Base-by-base conservation (phyloP, 1,140 invertebrate species). In the Drosophila ohnishii region DNA sequence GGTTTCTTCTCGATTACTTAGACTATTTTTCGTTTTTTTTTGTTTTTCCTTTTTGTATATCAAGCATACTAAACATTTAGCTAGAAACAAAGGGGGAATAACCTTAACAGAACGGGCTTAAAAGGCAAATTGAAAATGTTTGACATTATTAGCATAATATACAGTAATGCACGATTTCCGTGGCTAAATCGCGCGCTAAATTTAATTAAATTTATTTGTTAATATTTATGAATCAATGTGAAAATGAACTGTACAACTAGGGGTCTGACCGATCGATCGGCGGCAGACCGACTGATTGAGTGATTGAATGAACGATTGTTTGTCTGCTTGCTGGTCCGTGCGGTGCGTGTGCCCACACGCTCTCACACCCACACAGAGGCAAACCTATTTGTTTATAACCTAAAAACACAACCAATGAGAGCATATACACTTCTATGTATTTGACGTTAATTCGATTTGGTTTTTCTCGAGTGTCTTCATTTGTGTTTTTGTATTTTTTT, bases 361-460 rank as follows among this genome's bases (percentile, higher is more conserved):
- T 22, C 42, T 50, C 71, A 57, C 71, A 65, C 80, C 61, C 71
- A 47, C 71, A 64, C 80, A 59, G 57, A 63, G 82, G 57, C 63
- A 80, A 80, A 72, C 80, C 65, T 61, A 53, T 88, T 90, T 80
- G 76, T 74, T 87, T 87, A 90, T 90, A 90, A 90, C 80, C 90
- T 91, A 91, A 91, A 91, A 91, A 90, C 90, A 91, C 90, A 91
- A 91, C 90, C 90, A 91, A 91, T 91, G 90, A 91, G 90, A 91
- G 90, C 90, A 91, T 91, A 75, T 89, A 85, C 79, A 89, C 71
- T 74, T 87, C 83, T 87, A 87, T 87, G 83, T 87, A 87, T 87
- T 87, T 80, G 84, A 81, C 75, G 80, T 90, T 79, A 69, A 83
- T 73, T 86, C 74, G 47, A 69, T 86, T 79, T 69, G 55, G 58